These are phyloP conservation scores for Nebria brevicollis DNA, from an alignment of 2,888 invertebrate species.

Conservation along the genomic window DNA sequence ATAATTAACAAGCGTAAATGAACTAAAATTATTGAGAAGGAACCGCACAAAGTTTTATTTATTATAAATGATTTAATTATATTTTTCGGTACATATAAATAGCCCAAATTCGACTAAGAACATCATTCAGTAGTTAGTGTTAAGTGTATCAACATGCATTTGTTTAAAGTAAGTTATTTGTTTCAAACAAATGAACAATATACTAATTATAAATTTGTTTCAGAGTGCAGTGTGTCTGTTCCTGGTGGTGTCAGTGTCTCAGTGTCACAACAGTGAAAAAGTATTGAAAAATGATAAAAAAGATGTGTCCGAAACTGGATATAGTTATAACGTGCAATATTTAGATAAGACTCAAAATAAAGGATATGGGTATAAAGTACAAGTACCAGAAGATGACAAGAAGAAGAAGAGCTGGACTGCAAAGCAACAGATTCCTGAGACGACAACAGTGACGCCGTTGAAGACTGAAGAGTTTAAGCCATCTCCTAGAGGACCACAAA, in stretches of 20 bases:
- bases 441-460: not conserved
- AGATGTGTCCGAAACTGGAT: not conserved
- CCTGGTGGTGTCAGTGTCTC: not conserved
- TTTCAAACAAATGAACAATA: not conserved
- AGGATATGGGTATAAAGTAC: not conserved
- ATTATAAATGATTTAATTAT: not conserved
- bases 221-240: not conserved
- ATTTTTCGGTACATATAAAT: not conserved
- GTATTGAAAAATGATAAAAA: not conserved
- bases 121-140: not conserved
- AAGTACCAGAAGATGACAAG: not conserved
- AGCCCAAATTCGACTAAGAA: not conserved
- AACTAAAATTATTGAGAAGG: not conserved
- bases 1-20: not conserved
- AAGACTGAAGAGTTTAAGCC: not conserved
- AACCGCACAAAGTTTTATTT: not conserved
- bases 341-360: not conserved
- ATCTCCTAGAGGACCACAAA: not conserved
- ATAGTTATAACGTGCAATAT: not conserved
- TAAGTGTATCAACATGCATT: not conserved
- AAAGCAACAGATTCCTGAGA: not conserved
- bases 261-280: not conserved
- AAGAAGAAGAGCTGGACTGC: not conserved
- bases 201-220: not conserved
- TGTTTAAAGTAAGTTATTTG: not conserved